phyloP scores from a whole-genome alignment of 2,888 invertebrate genomes.

The Caenorhabditis sp. region DNA sequence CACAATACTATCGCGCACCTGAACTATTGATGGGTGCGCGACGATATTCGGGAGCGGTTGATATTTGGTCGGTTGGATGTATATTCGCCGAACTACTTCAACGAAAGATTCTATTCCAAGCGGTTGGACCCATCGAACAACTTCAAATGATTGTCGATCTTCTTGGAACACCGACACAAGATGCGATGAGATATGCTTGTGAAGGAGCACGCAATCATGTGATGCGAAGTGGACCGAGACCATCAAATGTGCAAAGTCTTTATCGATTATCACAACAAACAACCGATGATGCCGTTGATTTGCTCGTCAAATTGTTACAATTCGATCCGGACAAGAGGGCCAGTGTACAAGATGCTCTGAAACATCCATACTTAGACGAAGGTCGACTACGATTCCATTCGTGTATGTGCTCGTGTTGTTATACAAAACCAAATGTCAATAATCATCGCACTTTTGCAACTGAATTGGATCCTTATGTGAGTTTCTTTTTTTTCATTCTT shows the following conservation, averaged over 20 bases:
- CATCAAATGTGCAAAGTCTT: conserved; percentile 72
- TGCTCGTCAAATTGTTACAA: conserved; percentile 94
- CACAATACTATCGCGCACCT: conserved; percentile 98
- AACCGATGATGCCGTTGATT: conserved; percentile 96
- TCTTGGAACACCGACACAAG: conserved; percentile 90
- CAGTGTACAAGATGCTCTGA: conserved; percentile 90
- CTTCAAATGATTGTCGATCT: conserved; percentile 96
- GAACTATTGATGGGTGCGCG: conserved; percentile 98
- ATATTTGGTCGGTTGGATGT: conserved; percentile 99
- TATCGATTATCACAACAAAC: conserved; percentile 91
- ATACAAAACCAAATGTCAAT: conserved; percentile 45
- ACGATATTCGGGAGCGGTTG: conserved; percentile 89
- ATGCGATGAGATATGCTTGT: conserved; percentile 96
- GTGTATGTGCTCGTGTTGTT: conserved; percentile 98
- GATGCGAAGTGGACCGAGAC: conserved; percentile 37
- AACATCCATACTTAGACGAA: conserved; percentile 96
- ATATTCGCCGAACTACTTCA: conserved; percentile 97
- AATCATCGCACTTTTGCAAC: conserved; percentile 48
- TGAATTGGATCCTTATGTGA: conserved; percentile 63
- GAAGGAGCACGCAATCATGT: conserved; percentile 92
- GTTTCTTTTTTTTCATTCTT: conserved; percentile 17
- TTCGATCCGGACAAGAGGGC: conserved; percentile 88
- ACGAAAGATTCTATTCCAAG: conserved; percentile 94
- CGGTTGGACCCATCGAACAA: conserved; percentile 96
- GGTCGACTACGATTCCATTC: conserved; percentile 97